Evolutionary conservation across 2,888 invertebrate species (phyloP).

Genomic region (Drosophila anomelani): DNA sequence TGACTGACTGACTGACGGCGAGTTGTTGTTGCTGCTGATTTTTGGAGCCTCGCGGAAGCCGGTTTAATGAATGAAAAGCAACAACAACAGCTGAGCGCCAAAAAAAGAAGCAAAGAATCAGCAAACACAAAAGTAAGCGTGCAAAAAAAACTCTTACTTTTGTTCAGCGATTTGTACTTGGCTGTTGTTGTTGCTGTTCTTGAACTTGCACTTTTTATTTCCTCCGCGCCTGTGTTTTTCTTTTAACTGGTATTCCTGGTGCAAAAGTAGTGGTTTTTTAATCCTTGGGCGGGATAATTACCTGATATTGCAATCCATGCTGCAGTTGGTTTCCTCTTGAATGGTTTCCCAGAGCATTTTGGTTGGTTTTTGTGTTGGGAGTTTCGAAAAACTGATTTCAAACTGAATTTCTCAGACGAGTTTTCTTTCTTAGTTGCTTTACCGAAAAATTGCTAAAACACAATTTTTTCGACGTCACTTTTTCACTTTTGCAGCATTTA

Average conservation of each 20-base stretch:
- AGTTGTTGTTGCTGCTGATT: slow-evolving; percentile 34
- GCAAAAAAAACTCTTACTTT: slow-evolving; percentile 74
- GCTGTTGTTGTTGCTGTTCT: slow-evolving; percentile 52
- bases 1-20: slow-evolving; percentile 40
- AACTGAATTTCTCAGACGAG: slow-evolving; percentile 21
- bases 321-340: slow-evolving; percentile 82
- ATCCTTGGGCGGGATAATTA: slow-evolving; percentile 68
- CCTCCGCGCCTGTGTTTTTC: not conserved
- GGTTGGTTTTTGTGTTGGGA: slow-evolving; percentile 31
- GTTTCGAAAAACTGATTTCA: slow-evolving; percentile 21
- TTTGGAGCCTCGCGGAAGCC: slow-evolving; percentile 69
- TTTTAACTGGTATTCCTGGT: slow-evolving; percentile 44
- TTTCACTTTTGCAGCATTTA: slow-evolving; percentile 57
- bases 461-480: slow-evolving; percentile 67
- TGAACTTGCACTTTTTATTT: slow-evolving; percentile 64
- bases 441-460: slow-evolving; percentile 78
- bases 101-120: slow-evolving; percentile 14
- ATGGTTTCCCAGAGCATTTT: slow-evolving; percentile 85
- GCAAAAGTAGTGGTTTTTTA: slow-evolving; percentile 33
- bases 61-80: slow-evolving; percentile 78
- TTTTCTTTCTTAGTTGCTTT: slow-evolving; percentile 22
- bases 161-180: slow-evolving; percentile 47
- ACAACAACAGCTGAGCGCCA: slow-evolving; percentile 75
- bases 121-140: slow-evolving; percentile 57
- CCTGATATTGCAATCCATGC: slow-evolving; percentile 84